Conservation (phyloP, 2,797 vertebrate genomes). For the Pseudochromis fuscus region DNA sequence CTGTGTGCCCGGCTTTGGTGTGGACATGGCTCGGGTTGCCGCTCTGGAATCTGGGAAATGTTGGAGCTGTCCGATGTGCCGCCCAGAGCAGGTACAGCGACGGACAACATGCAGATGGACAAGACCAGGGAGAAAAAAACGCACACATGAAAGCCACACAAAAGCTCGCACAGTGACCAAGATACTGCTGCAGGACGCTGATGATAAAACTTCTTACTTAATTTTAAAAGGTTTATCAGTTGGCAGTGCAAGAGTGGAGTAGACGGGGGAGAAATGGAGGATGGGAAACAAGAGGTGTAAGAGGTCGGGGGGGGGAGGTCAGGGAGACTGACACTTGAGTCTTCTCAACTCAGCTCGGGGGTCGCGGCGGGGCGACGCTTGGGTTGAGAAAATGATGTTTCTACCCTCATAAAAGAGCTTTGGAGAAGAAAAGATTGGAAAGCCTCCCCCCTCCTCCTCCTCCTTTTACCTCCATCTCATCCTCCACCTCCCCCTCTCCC, state of each 20-base stretch:
- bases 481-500: slow-evolving; percentile 23
- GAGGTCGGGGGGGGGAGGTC: slow-evolving; percentile 49
- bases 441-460: slow-evolving; percentile 25
- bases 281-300: slow-evolving; percentile 53
- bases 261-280: slow-evolving; percentile 28
- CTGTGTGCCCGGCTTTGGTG: slow-evolving; percentile 78
- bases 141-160: not conserved
- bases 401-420: slow-evolving; percentile 71
- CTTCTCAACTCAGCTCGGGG: slow-evolving; percentile 71
- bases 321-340: slow-evolving; percentile 72
- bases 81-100: slow-evolving; percentile 53
- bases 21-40: slow-evolving; percentile 81
- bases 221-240: not conserved
- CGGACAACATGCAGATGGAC: slow-evolving; percentile 63
- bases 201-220: not conserved
- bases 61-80: slow-evolving; percentile 50
- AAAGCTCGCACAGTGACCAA: not conserved
- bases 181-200: not conserved
- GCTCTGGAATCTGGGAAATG: slow-evolving; percentile 86
- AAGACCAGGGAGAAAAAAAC: slow-evolving; percentile 5
- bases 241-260: no score
- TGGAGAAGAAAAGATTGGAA: slow-evolving; percentile 68
- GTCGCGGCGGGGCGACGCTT: slow-evolving; percentile 65
- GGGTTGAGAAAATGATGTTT: slow-evolving; percentile 86
- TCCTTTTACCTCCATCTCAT: slow-evolving; percentile 23